Evolutionary conservation across 2,888 invertebrate genomes (phyloP).

Genomic region (Mesodorylaimus sp.): DNA sequence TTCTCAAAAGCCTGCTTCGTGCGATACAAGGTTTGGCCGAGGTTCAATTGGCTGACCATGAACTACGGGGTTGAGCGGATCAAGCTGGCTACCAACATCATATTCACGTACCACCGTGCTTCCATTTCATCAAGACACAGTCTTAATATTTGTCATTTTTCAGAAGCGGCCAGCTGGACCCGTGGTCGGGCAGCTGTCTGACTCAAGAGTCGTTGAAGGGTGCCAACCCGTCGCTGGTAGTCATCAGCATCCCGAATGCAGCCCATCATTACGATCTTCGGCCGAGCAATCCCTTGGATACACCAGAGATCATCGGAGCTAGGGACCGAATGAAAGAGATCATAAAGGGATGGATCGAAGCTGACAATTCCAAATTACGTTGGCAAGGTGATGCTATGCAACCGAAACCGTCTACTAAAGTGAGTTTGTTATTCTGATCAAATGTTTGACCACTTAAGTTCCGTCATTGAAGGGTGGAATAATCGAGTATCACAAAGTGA

Average conservation of each 20-base stretch:
- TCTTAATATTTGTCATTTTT: too few relatives aligned
- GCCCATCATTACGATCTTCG: conserved; percentile 38
- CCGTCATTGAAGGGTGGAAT: too few relatives aligned
- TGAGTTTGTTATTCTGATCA: too few relatives aligned
- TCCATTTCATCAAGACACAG: too few relatives aligned
- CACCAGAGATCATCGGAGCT: conserved; percentile 29
- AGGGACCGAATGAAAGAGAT: conserved; percentile 21
- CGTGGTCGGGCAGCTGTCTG: conserved; percentile 37
- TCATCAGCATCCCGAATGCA: conserved; percentile 32
- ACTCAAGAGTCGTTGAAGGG: not conserved
- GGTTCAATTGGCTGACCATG: conserved; percentile 46
- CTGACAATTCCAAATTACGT: too few relatives aligned
- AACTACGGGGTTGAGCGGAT: conserved; percentile 64
- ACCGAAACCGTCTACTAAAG: too few relatives aligned
- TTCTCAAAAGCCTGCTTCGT: conserved; percentile 50
- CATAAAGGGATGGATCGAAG: conserved; percentile 12
- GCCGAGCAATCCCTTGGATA: conserved; percentile 31
- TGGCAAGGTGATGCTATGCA: too few relatives aligned
- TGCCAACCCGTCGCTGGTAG: conserved; percentile 24
- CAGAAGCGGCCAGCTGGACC: conserved; percentile 38
- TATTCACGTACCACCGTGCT: conserved; percentile 39
- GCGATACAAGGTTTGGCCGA: conserved; percentile 46
- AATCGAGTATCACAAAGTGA: too few relatives aligned
- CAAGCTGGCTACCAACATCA: conserved; percentile 42
- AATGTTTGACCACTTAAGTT: too few relatives aligned